These are phyloP conservation scores for Stegastes partitus DNA, from an alignment of 2,113 vertebrate genomes.

Conservation along the genomic window DNA sequence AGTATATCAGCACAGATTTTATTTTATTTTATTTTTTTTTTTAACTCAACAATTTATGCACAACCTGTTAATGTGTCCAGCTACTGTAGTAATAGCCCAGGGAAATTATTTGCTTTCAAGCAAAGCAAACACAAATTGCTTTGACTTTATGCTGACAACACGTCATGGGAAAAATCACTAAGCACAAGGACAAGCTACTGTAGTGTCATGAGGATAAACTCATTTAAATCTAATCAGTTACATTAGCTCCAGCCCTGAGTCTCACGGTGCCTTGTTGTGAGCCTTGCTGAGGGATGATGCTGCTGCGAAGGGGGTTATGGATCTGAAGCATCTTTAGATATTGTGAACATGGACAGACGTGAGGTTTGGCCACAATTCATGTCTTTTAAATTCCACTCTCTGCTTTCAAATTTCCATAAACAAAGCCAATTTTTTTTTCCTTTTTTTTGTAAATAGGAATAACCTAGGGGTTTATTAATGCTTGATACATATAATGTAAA, in stretches of 20 bases:
- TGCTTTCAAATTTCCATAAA: background rate
- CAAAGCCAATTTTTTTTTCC: background rate
- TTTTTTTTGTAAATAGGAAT: too few species aligned
- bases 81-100: constrained; percentile 46
- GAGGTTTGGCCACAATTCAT: background rate
- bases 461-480: too few species aligned
- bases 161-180: constrained; percentile 44
- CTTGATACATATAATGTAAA: too few species aligned
- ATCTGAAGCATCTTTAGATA: background rate
- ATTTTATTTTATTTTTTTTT: too few species aligned
- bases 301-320: background rate
- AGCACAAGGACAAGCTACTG: constrained; percentile 58
- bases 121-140: constrained; percentile 72
- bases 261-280: constrained; percentile 9
- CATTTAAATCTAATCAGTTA: constrained; percentile 68
- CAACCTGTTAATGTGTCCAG: constrained; percentile 49
- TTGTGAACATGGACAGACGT: background rate
- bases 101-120: constrained; percentile 71
- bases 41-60: constrained; percentile 22
- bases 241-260: constrained; percentile 46
- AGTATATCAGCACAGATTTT: background rate
- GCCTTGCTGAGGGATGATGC: background rate
- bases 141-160: constrained; percentile 70
- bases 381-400: too few species aligned
- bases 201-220: constrained; percentile 63